Percentiles rank a stretch among this genome's conserved stretches.
These are phyloP conservation scores for Fulica atra DNA, from an alignment of 2,113 vertebrate species.

Conservation along the genomic window DNA sequence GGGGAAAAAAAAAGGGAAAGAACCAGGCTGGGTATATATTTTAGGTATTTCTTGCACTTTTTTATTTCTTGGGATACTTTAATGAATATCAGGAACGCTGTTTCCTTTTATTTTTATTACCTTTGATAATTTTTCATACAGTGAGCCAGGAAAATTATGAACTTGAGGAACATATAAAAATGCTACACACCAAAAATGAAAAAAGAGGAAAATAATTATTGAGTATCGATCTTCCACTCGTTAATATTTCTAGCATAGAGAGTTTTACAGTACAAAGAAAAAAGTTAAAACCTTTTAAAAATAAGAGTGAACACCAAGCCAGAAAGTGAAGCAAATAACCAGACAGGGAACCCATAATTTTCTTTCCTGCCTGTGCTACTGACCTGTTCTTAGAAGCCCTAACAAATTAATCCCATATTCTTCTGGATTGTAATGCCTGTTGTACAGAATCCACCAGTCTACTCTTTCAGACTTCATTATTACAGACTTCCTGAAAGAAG, in stretches of 20 bases:
- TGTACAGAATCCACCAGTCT: not conserved
- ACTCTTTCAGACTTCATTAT: not conserved
- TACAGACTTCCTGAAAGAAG: not conserved
- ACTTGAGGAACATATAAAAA: not conserved
- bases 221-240: not conserved
- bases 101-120: not conserved
- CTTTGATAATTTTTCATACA: not conserved
- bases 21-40: not conserved
- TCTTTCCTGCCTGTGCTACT: not conserved
- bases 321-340: not conserved
- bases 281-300: not conserved
- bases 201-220: not conserved
- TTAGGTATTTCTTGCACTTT: conserved; percentile 4
- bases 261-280: not conserved
- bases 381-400: not conserved
- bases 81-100: not conserved
- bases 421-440: not conserved
- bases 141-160: not conserved
- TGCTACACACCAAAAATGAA: not conserved
- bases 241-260: not conserved
- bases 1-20: not conserved
- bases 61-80: conserved; percentile 11
- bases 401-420: not conserved
- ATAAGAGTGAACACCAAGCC: not conserved
- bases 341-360: not conserved